Base-by-base conservation (phyloP, 2,113 vertebrate species). In the Nesoenas mayeri region DNA sequence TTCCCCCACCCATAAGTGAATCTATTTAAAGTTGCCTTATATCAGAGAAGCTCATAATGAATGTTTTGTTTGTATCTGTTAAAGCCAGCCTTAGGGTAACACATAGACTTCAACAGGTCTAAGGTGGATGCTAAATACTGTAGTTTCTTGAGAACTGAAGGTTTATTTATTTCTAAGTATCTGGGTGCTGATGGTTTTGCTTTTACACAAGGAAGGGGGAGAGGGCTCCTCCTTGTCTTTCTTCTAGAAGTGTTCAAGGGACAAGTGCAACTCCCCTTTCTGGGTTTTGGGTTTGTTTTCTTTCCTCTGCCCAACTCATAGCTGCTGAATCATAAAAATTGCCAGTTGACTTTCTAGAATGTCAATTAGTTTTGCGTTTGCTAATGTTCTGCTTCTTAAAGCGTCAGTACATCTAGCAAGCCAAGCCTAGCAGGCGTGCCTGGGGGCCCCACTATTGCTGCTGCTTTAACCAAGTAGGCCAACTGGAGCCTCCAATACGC, bases 1-100 rank as follows among this genome's bases (percentile, higher is more conserved):
- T 91, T 93, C 62, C 50, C 87, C 62, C 60, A 74, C 91, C 92
- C 36, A 7, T 91, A 97, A 97, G 96, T 96, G 95, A 92, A 97
- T 95, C 93, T 97, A 95, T 98, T 96, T 98, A 94, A 97, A 98
- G 98, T 98, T 98, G 98, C 98, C 98, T 98, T 98, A 98, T 96
- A 92, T 97, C 96, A 97, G 95, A 95, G 84, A 97, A 95, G 87
- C 70, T 97, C 91, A 84, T 97, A 94, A 95, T 97, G 98, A 98
- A 98, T 97, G 98, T 98, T 98, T 96, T 95, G 94, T 97, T 97
- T 93, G 82, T 96, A 96, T 96, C 85, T 58, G 93, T 97, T 95
- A 95, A 97, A 90, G 94, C 96, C 96, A 96, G 95, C 96, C 96
- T 96, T 97, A 97, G 97, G 98, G 66, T 95, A 96, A 97, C 93